Evolutionary conservation across 2,113 vertebrate genomes (phyloP), one percentile per base, ranked within the genome.

Genomic region (Porphyrio hochstetteri): DNA sequence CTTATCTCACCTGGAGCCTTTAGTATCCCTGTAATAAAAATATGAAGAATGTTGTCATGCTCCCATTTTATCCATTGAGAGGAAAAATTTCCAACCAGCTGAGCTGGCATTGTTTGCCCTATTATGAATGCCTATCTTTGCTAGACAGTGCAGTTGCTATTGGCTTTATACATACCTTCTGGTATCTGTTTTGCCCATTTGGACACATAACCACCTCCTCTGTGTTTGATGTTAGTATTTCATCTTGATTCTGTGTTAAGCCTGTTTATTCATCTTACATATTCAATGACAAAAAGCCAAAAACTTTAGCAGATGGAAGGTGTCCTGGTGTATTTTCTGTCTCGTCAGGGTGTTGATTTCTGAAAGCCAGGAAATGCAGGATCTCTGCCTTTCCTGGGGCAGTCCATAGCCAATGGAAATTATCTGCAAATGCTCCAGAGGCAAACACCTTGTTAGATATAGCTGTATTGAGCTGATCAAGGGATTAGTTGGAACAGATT

Each of bases 141-240:
- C 80, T 90, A 86, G 57, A 69, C 82, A 88, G 78, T 80, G 33
- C 23, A n/a, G 35, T 88, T 69, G 35, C 42, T 77, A 13, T 40
- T 92, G 90, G 48, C 79, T 96, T 68, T 2, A 5, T 35, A 56
- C 60, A 68, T 67, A 64, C 56, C 38, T 94, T 92, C 80, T 84
- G 69, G 33, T 82, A 31, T 48, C 38, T 93, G 29, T 77, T 92
- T 89, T 92, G 60, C 52, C n/a, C 48, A 48, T 91, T 86, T 92
- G 80, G 89, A 81, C 57, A 65, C 27, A 42, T 5, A 84, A 36
- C 7, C 29, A 76, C 27, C 33, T 77, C 50, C 53, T 88, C 82
- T 78, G 13, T 95, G 82, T 90, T 92, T 96, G 85, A 92, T 88
- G 64, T 92, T 88, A 75, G 60, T 55, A 93, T 94, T 96, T 93